These are phyloP conservation scores for Osmerus mordax DNA, from an alignment of 2,113 vertebrate species.

Conservation along the genomic window DNA sequence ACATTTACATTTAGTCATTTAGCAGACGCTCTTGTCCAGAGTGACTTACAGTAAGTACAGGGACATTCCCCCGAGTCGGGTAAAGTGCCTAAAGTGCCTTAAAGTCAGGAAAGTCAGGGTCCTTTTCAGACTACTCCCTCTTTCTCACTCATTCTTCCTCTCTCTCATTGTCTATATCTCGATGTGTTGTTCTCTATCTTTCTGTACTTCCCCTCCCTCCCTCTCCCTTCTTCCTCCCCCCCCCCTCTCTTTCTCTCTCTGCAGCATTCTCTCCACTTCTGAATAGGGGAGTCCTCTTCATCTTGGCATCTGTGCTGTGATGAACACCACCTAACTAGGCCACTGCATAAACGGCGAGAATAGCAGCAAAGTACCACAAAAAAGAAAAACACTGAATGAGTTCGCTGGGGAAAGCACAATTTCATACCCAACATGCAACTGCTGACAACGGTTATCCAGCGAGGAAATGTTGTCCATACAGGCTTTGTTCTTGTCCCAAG, in stretches of 20 bases:
- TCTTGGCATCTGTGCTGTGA: constrained; percentile 62
- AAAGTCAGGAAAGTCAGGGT: not conserved
- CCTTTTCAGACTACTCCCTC: not conserved
- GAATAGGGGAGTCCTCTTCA: constrained; percentile 58
- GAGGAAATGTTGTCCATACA: constrained; percentile 56
- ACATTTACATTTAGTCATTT: not conserved
- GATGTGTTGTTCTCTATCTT: constrained; percentile 30
- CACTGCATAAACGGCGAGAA: constrained; percentile 70
- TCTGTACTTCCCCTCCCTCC: constrained; percentile 4
- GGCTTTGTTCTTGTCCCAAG: constrained; percentile 38
- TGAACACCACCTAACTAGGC: constrained; percentile 68
- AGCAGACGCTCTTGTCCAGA: too few relatives aligned
- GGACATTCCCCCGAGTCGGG: too few relatives aligned
- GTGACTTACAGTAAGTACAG: too few relatives aligned
- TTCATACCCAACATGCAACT: constrained; percentile 37
- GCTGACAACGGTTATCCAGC: constrained; percentile 61
- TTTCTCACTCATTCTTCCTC: constrained; percentile 24
- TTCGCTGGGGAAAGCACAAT: constrained; percentile 37
- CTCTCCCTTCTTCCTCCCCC: constrained; percentile 18
- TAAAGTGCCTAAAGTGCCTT: too few relatives aligned
- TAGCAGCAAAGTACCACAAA: constrained; percentile 50
- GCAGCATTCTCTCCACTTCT: constrained; percentile 44
- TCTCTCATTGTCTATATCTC: constrained; percentile 28
- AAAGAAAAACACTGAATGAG: constrained; percentile 26
- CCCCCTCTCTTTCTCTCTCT: constrained; percentile 34